Evolutionary conservation across 1,140 invertebrate species (phyloP), one percentile per base, ranked within the genome.

Genomic region (Pectinophora gossypiella): DNA sequence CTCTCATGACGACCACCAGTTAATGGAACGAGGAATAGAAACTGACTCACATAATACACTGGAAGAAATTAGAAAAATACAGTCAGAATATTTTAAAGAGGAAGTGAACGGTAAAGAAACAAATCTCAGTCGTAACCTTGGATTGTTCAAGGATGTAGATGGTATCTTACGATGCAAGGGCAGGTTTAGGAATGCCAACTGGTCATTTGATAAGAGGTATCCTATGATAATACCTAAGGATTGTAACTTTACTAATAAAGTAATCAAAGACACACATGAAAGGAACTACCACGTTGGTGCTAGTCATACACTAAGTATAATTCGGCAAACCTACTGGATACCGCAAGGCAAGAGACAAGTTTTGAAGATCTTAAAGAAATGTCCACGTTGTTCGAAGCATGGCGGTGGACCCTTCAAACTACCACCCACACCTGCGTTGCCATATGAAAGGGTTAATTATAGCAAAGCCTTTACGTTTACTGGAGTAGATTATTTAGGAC

Each of bases 331-430:
- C 3, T 64, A 45, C 42, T 64, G 55, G 59, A 45, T 65, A 21
- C 52, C 55, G 12, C 52, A 59, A 54, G 59, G 59, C 9, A 43
- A 52, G 51, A 49, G 20, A 22, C 22, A 47, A 40, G 55, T 61
- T 23, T 42, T 56, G 15, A 57, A 49, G 13, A 48, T 51, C 10
- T 19, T 64, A 2, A 53, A 35, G 48, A 49, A 47, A 51, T 56
- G 50, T 18, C 20, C 12, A 19, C 20, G 49, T 12, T 64, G 58
- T 36, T 16, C 21, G 12, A 65, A 65, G 40, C 51, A 65, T 45
- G 55, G 49, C 13, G 62, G 62, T 10, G 61, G 61, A 1, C 58
- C 61, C 12, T 64, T 47, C 36, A 64, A 55, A 51, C 35, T 64
- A 38, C 61, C 61, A 36, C 5, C 48, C 0, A 61, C 54, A 49